Evolutionary conservation across 1,140 invertebrate species (phyloP), one percentile per base, ranked within the genome.

Genomic region (Paraescarpia echinospica): DNA sequence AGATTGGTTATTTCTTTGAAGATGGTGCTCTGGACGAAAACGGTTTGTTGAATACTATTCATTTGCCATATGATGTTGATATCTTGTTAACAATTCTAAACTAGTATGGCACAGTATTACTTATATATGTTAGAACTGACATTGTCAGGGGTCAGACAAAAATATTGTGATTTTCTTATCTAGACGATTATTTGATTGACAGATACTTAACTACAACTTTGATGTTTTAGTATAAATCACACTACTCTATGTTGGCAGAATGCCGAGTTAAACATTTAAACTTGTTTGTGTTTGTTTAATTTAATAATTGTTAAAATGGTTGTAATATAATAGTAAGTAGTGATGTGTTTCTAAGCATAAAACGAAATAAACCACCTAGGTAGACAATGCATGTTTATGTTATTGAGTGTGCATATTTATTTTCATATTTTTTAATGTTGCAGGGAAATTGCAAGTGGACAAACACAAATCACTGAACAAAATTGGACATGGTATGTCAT

Each of bases 1-100:
- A 99, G 96, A 98, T 99, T 41, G 97, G 98, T 90, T 98, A 97
- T 94, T 99, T 99, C 96, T 99, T 98, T 94, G 99, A 99, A 96
- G 96, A 97, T 91, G 97, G 97, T n/a, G 98, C 98, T 0, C 90
- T 99, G 1, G 97, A 97, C 92, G 95, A 97, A 2, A 96, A 98
- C 91, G 98, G 98, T 91, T 35, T 90, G 59, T 77, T 77, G 4
- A 77, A 2, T 77, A 18, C 59, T 77, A 27, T 27, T 27, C 8
- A 51, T 51, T 22, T 77, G 59, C 22, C 8, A 5, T 18, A 77
- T 77, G 59, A 27, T 77, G 48, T 51, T 77, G 9, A 77, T 31
- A 27, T 77, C 27, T 12, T 77, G 59, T 77, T 27, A 18, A 77
- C n/a, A n/a, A n/a, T n/a, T n/a, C n/a, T n/a, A n/a, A 41, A 41